A percentile compares a stretch with the other conserved stretches of the same genome.
Conservation (phyloP, 2,113 vertebrate genomes). For the Asarcornis scutulata region DNA sequence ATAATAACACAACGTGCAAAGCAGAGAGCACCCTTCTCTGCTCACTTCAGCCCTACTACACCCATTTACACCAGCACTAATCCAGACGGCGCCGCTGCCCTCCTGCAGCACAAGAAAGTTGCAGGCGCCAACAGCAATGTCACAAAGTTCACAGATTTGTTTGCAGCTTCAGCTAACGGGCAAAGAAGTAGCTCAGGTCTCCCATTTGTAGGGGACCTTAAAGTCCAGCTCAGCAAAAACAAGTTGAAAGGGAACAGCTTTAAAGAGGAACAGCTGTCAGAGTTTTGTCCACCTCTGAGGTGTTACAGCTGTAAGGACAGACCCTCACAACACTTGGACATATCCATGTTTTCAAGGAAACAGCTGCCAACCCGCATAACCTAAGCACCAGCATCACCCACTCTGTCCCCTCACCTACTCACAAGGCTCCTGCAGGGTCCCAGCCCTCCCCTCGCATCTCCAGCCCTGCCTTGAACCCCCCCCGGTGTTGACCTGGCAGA, state of each 20-base stretch:
- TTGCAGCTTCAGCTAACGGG: neutral
- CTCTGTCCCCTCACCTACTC: accelerated
- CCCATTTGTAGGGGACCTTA: neutral
- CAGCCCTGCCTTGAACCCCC: neutral
- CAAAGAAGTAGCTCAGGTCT: neutral
- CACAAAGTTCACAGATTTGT: neutral
- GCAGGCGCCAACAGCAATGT: neutral
- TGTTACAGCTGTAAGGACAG: neutral
- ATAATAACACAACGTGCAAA: accelerated
- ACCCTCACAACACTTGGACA: neutral
- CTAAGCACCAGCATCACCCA: neutral
- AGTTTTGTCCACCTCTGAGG: neutral
- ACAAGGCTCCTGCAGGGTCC: neutral
- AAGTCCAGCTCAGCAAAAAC: neutral
- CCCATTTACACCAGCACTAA: neutral
- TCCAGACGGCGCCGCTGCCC: accelerated
- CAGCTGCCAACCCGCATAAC: neutral
- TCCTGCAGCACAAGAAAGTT: neutral
- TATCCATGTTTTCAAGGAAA: neutral
- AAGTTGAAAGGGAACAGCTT: neutral
- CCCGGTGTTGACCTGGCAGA: neutral
- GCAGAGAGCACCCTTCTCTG: neutral
- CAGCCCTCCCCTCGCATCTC: accelerated
- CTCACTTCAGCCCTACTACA: no score
- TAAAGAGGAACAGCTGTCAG: neutral